Evolutionary conservation across 2,797 vertebrate genomes (phyloP).

Genomic region (Acipenser oxyrinchus): DNA sequence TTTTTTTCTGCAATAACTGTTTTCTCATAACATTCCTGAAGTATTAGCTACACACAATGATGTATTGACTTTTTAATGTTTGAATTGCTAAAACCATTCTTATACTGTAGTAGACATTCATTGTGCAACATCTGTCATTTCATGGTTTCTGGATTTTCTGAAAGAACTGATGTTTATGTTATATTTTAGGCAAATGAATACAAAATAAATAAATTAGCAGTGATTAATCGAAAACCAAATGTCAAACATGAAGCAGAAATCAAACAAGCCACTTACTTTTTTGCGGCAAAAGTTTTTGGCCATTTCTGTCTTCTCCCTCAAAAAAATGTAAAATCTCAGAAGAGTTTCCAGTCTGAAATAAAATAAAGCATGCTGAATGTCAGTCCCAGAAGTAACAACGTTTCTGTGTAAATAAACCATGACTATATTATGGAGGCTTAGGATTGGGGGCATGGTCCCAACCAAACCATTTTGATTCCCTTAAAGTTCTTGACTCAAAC

Average conservation of each 20-base stretch:
- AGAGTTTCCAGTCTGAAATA: slow-evolving; percentile 36
- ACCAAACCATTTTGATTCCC: not conserved
- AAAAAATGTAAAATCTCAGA: slow-evolving; percentile 22
- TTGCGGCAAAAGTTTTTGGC: slow-evolving; percentile 13
- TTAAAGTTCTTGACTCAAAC: slow-evolving; percentile 6
- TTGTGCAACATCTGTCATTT: slow-evolving; percentile 46
- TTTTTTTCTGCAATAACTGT: not conserved
- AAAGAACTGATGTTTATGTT: slow-evolving; percentile 9
- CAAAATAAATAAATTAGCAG: slow-evolving; percentile 31
- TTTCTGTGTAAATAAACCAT: slow-evolving; percentile 16
- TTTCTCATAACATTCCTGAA: not conserved
- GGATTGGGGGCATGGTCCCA: not conserved
- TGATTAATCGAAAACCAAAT: slow-evolving; percentile 33
- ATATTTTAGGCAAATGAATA: slow-evolving; percentile 35
- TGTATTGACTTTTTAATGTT: not conserved
- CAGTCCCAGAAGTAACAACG: slow-evolving; percentile 39
- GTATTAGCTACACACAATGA: not conserved
- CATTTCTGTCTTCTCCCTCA: slow-evolving; percentile 20
- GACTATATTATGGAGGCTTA: slow-evolving; percentile 11
- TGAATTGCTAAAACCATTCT: slow-evolving; percentile 27
- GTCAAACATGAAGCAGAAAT: slow-evolving; percentile 27
- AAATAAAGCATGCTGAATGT: slow-evolving; percentile 18
- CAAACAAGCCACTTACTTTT: not conserved
- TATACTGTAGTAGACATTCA: slow-evolving; percentile 55
- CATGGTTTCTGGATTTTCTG: slow-evolving; percentile 13